phyloP scores from a whole-genome alignment of 1,140 invertebrate species.

The Micrasema minimum region DNA sequence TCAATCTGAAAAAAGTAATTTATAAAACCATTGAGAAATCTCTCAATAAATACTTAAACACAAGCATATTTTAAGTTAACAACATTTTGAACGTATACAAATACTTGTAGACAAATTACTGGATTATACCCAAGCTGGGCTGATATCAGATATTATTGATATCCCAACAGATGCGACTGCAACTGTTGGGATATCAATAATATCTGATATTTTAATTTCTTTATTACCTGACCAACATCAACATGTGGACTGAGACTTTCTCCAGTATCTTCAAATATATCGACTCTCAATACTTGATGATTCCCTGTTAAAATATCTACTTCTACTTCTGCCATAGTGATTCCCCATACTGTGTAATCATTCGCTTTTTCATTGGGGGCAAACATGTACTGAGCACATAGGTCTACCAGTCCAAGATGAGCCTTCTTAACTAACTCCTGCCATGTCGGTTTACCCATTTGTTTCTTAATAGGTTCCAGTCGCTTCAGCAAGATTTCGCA shows the following conservation, averaged over 20 bases:
- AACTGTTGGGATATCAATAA: too few relatives aligned
- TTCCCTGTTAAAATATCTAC: conserved; percentile 83
- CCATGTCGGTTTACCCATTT: conserved; percentile 71
- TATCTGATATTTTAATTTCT: neutral
- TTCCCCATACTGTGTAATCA: conserved; percentile 73
- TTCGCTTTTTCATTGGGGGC: conserved; percentile 65
- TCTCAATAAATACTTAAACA: too few relatives aligned
- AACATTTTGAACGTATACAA: too few relatives aligned
- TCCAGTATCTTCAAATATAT: conserved; percentile 82
- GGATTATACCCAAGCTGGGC: too few relatives aligned
- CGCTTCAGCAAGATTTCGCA: conserved; percentile 73
- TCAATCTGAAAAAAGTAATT: conserved; percentile 70
- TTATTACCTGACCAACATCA: conserved; percentile 83
- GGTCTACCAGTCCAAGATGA: conserved; percentile 67
- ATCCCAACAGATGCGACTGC: too few relatives aligned
- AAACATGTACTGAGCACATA: conserved; percentile 75
- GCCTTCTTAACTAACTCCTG: conserved; percentile 69
- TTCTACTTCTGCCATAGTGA: conserved; percentile 74
- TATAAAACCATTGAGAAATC: neutral
- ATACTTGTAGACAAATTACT: too few relatives aligned
- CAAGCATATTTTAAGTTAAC: conserved; percentile 53
- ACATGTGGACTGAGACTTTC: conserved; percentile 79
- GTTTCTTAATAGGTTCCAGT: conserved; percentile 70
- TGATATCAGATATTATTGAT: too few relatives aligned
- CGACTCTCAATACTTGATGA: conserved; percentile 73